These are phyloP conservation scores for Bucorvus abyssinicus DNA, from an alignment of 2,797 vertebrate species.

Conservation along the genomic window DNA sequence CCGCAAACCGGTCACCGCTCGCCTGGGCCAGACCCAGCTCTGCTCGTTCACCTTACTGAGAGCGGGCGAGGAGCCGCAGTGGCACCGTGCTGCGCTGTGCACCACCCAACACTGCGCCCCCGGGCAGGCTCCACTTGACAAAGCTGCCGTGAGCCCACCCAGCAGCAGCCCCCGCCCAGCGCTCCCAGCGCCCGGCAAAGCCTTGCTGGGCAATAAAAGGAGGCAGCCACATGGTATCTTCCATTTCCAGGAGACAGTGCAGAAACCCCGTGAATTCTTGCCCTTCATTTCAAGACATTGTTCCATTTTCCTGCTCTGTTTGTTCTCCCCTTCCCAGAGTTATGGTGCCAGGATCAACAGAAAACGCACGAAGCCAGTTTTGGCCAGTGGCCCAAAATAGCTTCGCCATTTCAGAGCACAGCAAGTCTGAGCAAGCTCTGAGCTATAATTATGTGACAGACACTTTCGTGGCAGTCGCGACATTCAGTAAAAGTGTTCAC, in stretches of 20 bases:
- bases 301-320: neutral
- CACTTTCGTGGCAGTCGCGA: neutral
- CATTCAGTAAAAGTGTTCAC: neutral
- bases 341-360: neutral
- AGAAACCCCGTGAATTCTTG: neutral
- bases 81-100: neutral
- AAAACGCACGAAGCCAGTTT: rapidly evolving
- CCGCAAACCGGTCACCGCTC: neutral
- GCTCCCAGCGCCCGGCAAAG: neutral
- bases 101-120: no score
- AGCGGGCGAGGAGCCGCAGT: neutral
- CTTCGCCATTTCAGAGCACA: neutral
- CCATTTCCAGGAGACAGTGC: neutral
- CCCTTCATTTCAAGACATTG: neutral
- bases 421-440: neutral
- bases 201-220: neutral
- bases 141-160: neutral
- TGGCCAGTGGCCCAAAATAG: neutral
- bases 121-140: neutral
- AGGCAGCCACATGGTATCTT: neutral
- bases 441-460: neutral
- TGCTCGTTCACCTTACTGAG: neutral
- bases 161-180: neutral
- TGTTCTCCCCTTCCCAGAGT: neutral
- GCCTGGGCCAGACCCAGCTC: neutral